Percentiles rank a stretch among this genome's conserved stretches.
phyloP scores from a whole-genome alignment of 2,113 vertebrate genomes.

The Sula dactylatra region DNA sequence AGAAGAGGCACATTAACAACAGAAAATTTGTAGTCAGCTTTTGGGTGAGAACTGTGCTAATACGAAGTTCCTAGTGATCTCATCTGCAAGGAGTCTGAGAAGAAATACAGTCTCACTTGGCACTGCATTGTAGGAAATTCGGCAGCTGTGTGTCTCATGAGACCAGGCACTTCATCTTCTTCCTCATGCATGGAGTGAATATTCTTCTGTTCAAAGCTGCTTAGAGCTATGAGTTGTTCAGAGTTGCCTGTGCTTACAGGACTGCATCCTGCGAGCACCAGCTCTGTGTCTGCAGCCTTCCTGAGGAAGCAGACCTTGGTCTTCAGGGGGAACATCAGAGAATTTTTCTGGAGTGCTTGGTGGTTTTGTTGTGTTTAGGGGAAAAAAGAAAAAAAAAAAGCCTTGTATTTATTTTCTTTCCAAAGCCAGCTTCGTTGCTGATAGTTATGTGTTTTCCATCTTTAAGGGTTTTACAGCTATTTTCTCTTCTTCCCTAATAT shows the following conservation, averaged over 20 bases:
- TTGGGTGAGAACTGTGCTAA: no score
- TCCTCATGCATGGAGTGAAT: slow-evolving; percentile 87
- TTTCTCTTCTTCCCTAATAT: background rate
- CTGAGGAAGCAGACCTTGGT: slow-evolving; percentile 41
- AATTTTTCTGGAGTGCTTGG: slow-evolving; percentile 74
- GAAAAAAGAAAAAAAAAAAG: background rate
- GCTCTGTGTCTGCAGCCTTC: slow-evolving; percentile 58
- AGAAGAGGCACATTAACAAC: background rate
- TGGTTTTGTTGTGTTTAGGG: slow-evolving; percentile 16
- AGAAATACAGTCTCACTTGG: slow-evolving; percentile 90
- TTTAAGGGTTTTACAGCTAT: background rate
- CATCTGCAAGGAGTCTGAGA: slow-evolving; percentile 86
- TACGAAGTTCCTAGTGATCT: background rate
- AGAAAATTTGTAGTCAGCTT: background rate
- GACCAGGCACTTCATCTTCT: slow-evolving; percentile 91
- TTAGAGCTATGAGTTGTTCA: slow-evolving; percentile 51
- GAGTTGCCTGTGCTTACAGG: slow-evolving; percentile 48
- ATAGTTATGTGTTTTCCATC: slow-evolving; percentile 43
- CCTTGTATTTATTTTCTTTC: slow-evolving; percentile 64
- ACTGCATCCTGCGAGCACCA: slow-evolving; percentile 39
- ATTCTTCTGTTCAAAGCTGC: slow-evolving; percentile 88
- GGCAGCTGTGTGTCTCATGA: slow-evolving; percentile 89
- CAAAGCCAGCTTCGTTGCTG: background rate
- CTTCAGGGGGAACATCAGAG: slow-evolving; percentile 65
- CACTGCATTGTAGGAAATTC: slow-evolving; percentile 90